Evolutionary conservation across 2,797 vertebrate species (phyloP).

Genomic region (Ceryle rudis): DNA sequence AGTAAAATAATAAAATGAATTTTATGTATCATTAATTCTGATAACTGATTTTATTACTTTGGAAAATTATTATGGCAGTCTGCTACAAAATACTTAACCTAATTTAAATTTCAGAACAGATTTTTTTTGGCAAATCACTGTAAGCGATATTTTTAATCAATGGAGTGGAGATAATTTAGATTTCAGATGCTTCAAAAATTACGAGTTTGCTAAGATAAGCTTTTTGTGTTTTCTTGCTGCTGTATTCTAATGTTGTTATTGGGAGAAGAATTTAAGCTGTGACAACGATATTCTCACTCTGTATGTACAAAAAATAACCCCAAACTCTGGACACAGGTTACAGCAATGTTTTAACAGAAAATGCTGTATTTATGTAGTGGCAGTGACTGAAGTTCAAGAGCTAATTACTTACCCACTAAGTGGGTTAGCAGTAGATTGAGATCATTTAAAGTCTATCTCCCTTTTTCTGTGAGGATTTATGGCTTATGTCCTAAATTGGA

Average conservation of each 20-base stretch:
- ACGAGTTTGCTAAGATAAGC: slow-evolving; percentile 34
- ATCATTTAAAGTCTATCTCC: neutral
- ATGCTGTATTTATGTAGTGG: neutral
- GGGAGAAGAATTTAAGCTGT: neutral
- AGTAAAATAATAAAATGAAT: slow-evolving; percentile 74
- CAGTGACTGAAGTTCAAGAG: neutral
- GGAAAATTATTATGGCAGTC: slow-evolving; percentile 74
- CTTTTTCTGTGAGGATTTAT: neutral
- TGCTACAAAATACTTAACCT: slow-evolving; percentile 76
- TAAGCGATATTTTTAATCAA: slow-evolving; percentile 77
- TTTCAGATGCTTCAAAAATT: slow-evolving; percentile 49
- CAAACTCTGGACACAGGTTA: neutral
- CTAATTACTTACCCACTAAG: neutral
- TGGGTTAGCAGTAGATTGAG: neutral
- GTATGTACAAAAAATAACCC: neutral
- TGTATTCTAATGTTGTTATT: slow-evolving; percentile 26
- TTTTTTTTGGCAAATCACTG: slow-evolving; percentile 64
- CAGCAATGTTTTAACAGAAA: neutral
- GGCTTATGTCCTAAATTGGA: neutral
- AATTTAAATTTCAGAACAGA: slow-evolving; percentile 76
- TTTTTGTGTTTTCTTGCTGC: slow-evolving; percentile 18
- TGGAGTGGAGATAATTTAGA: slow-evolving; percentile 72
- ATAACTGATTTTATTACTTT: slow-evolving; percentile 76
- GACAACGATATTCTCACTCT: neutral
- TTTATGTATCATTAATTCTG: slow-evolving; percentile 79